Percentiles rank a stretch among this genome's conserved stretches.
Conservation (phyloP, 2,888 invertebrate species). For the Anarsia innoxiella region DNA sequence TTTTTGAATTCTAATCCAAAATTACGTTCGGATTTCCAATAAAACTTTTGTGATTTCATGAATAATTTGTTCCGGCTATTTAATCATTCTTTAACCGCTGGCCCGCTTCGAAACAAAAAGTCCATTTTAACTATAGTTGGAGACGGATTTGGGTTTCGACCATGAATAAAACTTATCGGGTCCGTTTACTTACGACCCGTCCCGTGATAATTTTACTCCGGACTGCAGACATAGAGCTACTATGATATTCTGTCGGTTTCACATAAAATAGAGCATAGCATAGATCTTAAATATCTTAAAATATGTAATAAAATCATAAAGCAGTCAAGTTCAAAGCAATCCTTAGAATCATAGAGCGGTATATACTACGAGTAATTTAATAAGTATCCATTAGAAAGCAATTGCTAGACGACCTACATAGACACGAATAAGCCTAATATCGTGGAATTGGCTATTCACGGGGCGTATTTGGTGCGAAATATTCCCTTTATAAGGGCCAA, state of each 20-base stretch:
- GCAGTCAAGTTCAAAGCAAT: too few species aligned
- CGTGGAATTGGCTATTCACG: conserved; percentile 6
- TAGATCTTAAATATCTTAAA: too few species aligned
- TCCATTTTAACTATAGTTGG: conserved; percentile 4
- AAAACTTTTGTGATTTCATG: conserved; percentile 5
- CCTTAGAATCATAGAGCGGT: background rate
- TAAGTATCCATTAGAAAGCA: background rate
- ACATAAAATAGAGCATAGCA: too few species aligned
- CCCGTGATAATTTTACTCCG: background rate
- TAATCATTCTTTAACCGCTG: conserved; percentile 1
- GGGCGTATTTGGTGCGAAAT: conserved; percentile 6
- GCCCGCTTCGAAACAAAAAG: conserved; percentile 11
- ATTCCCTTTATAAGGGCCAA: conserved; percentile 5
- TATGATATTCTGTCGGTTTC: too few species aligned
- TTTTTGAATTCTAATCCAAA: background rate
- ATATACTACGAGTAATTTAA: background rate
- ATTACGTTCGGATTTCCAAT: conserved; percentile 1
- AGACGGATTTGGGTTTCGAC: conserved; percentile 25
- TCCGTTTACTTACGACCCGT: conserved; percentile 2
- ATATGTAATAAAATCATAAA: too few species aligned
- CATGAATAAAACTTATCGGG: conserved; percentile 32
- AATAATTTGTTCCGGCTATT: conserved; percentile 6
- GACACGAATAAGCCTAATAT: conserved; percentile 1
- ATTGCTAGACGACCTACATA: background rate
- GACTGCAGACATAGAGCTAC: too few species aligned